phyloP scores from a whole-genome alignment of 2,888 invertebrate genomes.

The Drosophila trichaetosa region DNA sequence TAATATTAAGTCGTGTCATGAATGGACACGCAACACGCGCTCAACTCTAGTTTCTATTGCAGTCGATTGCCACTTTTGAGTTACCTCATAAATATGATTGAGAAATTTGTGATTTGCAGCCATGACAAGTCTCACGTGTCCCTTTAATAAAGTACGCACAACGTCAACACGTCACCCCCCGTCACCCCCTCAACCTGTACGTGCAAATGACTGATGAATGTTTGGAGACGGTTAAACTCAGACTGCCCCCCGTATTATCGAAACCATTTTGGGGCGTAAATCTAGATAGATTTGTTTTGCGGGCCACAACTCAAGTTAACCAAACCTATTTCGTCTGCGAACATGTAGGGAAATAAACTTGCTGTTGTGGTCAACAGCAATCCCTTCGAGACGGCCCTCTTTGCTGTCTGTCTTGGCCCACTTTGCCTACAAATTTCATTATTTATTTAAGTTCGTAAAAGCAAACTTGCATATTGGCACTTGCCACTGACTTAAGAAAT shows the following conservation, averaged over 20 bases:
- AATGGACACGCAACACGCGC: neutral
- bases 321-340: slow-evolving; percentile 33
- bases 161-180: neutral
- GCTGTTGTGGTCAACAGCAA: slow-evolving; percentile 35
- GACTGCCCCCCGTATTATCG: slow-evolving; percentile 19
- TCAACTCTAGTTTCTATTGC: neutral
- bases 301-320: slow-evolving; percentile 40
- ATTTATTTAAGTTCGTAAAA: slow-evolving; percentile 74
- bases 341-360: slow-evolving; percentile 1
- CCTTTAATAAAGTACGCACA: slow-evolving; percentile 30
- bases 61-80: neutral
- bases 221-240: neutral
- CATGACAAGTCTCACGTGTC: slow-evolving; percentile 37
- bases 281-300: slow-evolving; percentile 52
- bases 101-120: slow-evolving; percentile 60
- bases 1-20: neutral
- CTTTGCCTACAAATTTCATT: slow-evolving; percentile 71
- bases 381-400: slow-evolving; percentile 12
- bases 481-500: slow-evolving; percentile 25
- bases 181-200: neutral
- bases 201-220: slow-evolving; percentile 59
- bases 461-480: slow-evolving; percentile 73
- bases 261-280: slow-evolving; percentile 22
- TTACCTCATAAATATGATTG: slow-evolving; percentile 65
- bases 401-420: slow-evolving; percentile 38